Percentiles rank a stretch among this genome's conserved stretches.
These are phyloP conservation scores for Formica selysi DNA, from an alignment of 1,140 invertebrate genomes.

Conservation along the genomic window DNA sequence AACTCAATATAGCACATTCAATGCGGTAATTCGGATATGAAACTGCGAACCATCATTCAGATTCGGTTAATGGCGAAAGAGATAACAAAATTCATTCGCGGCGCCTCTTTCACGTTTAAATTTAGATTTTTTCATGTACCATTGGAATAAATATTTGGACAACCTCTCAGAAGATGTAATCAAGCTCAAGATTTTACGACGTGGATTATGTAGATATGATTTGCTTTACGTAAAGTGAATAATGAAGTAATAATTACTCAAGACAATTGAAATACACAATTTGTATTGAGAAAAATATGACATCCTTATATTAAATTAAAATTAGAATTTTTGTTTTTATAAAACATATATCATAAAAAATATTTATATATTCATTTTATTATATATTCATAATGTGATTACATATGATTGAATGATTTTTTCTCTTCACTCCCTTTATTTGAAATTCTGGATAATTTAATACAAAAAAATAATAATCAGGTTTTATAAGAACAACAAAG, in stretches of 20 bases:
- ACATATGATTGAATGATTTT: too few species aligned
- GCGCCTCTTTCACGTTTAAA: not conserved
- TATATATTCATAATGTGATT: too few species aligned
- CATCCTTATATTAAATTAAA: not conserved
- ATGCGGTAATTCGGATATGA: slow-evolving; percentile 27
- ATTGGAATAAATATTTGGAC: not conserved
- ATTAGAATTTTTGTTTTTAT: not conserved
- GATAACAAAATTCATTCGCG: slow-evolving; percentile 12
- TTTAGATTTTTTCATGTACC: not conserved
- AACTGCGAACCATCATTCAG: slow-evolving; percentile 14
- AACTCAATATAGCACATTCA: slow-evolving; percentile 7
- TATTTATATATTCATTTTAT: slow-evolving; percentile 6
- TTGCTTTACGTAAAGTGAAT: not conserved
- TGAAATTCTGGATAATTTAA: too few species aligned
- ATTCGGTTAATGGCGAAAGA: slow-evolving; percentile 20
- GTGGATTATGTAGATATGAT: not conserved
- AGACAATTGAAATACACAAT: not conserved
- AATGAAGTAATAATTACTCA: not conserved
- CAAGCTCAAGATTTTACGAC: not conserved
- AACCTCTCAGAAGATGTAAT: not conserved
- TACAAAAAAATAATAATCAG: too few species aligned
- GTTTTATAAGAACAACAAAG: too few species aligned
- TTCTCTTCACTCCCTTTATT: too few species aligned
- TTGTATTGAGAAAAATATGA: not conserved
- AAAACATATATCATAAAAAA: not conserved